Evolutionary conservation across 1,140 invertebrate genomes (phyloP).

Genomic region (Zaprionus taronus): DNA sequence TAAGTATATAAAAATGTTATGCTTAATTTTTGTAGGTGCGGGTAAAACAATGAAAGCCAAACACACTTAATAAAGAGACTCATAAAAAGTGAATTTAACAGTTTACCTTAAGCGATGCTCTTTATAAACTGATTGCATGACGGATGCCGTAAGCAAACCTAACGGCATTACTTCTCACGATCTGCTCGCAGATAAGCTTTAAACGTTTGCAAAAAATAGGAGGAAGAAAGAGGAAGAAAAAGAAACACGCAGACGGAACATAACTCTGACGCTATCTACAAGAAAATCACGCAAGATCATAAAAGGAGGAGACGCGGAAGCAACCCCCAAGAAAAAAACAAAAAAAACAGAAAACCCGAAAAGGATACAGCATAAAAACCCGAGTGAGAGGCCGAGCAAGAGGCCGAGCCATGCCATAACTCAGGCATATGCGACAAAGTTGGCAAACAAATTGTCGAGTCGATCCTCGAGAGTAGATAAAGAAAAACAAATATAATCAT

Average conservation of each 20-base stretch:
- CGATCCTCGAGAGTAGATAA: constrained; percentile 71
- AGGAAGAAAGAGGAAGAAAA: background rate
- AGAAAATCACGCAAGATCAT: constrained; percentile 50
- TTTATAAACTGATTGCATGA: background rate
- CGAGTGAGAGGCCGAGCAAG: constrained; percentile 8
- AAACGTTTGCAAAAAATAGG: constrained; percentile 62
- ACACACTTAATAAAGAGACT: background rate
- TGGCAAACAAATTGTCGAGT: constrained; percentile 62
- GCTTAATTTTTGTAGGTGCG: too few species aligned
- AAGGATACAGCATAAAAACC: constrained; percentile 49
- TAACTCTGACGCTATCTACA: constrained; percentile 54
- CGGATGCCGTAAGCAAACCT: background rate
- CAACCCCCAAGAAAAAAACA: constrained; percentile 50
- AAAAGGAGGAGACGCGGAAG: constrained; percentile 43
- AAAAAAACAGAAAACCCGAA: constrained; percentile 9
- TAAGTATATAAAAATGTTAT: too few species aligned
- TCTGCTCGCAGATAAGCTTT: constrained; percentile 56
- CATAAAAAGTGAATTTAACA: too few species aligned
- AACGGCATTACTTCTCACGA: constrained; percentile 68
- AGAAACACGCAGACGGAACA: constrained; percentile 23
- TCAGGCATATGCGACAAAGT: constrained; percentile 72
- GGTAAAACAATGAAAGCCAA: background rate
- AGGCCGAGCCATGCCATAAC: constrained; percentile 57
- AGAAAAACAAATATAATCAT: constrained; percentile 72
- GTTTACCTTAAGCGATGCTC: background rate